Percentiles rank a stretch among this genome's conserved stretches.
Conservation (phyloP, 2,797 vertebrate species). For the Alca torda region DNA sequence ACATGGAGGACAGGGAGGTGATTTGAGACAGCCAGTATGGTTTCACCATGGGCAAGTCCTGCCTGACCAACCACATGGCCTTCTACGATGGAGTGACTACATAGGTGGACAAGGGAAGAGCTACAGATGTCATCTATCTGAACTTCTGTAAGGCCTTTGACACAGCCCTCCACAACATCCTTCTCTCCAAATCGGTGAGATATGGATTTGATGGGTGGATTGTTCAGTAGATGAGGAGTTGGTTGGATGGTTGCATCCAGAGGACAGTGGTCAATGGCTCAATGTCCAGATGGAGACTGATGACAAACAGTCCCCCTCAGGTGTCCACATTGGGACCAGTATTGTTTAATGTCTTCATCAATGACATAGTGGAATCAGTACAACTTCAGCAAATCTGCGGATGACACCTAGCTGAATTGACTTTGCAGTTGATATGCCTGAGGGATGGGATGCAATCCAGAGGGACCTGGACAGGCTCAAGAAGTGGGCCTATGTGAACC, state of each 20-base stretch:
- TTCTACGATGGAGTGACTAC: not conserved
- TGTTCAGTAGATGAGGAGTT: not conserved
- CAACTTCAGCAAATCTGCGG: not conserved
- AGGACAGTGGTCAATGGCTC: not conserved
- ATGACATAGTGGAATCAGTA: not conserved
- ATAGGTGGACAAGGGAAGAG: not conserved
- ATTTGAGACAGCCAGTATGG: too few relatives aligned
- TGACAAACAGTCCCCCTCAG: not conserved
- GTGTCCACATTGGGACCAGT: not conserved
- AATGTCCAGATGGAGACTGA: not conserved
- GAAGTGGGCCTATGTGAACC: not conserved
- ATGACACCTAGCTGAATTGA: too few relatives aligned
- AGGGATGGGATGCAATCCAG: not conserved
- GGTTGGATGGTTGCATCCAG: not conserved
- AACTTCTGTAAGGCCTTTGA: not conserved
- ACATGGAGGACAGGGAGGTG: too few relatives aligned
- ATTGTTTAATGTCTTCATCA: not conserved
- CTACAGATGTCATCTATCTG: not conserved
- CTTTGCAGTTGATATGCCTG: not conserved
- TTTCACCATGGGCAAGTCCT: too few relatives aligned
- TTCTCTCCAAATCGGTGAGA: not conserved
- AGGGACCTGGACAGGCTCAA: not conserved
- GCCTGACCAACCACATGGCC: too few relatives aligned
- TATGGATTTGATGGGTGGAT: not conserved
- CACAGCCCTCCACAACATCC: too few relatives aligned